Evolutionary conservation across 1,140 invertebrate species (phyloP).

Genomic region (Campoletis sonorensis): DNA sequence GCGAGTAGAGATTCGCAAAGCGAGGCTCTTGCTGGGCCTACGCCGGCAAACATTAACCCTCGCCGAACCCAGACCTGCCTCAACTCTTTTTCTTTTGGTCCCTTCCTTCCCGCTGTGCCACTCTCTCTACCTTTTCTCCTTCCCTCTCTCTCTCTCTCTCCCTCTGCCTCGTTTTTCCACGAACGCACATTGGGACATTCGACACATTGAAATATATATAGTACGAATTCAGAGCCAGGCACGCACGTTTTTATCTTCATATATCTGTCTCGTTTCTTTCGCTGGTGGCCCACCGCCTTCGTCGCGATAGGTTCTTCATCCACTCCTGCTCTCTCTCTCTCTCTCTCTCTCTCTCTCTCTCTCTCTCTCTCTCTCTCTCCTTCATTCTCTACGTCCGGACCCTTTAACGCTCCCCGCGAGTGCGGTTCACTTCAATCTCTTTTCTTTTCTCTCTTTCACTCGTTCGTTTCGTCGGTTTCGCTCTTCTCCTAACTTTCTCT

Average conservation of each 20-base stretch:
- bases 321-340: slow-evolving; percentile 6
- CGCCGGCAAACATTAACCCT: slow-evolving; percentile 72
- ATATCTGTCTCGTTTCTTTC: slow-evolving; percentile 35
- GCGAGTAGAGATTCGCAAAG: slow-evolving; percentile 32
- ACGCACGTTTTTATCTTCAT: slow-evolving; percentile 28
- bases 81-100: slow-evolving; percentile 74
- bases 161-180: neutral
- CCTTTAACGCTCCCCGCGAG: slow-evolving; percentile 30
- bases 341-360: slow-evolving; percentile 14
- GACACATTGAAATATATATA: slow-evolving; percentile 21
- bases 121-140: slow-evolving; percentile 7
- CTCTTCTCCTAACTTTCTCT: slow-evolving; percentile 54
- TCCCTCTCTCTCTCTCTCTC: neutral
- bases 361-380: slow-evolving; percentile 31
- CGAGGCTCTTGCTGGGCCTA: slow-evolving; percentile 42
- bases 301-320: slow-evolving; percentile 36
- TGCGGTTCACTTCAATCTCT: slow-evolving; percentile 31
- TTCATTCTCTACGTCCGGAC: slow-evolving; percentile 20
- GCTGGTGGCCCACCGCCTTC: slow-evolving; percentile 15
- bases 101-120: slow-evolving; percentile 56
- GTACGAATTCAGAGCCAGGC: slow-evolving; percentile 38
- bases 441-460: slow-evolving; percentile 39
- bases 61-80: slow-evolving; percentile 72
- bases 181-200: slow-evolving; percentile 2
- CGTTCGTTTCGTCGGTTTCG: slow-evolving; percentile 23